Evolutionary conservation across 2,113 vertebrate genomes (phyloP), one percentile per base, ranked within the genome.

Genomic region (Protomyctophum bolini): DNA sequence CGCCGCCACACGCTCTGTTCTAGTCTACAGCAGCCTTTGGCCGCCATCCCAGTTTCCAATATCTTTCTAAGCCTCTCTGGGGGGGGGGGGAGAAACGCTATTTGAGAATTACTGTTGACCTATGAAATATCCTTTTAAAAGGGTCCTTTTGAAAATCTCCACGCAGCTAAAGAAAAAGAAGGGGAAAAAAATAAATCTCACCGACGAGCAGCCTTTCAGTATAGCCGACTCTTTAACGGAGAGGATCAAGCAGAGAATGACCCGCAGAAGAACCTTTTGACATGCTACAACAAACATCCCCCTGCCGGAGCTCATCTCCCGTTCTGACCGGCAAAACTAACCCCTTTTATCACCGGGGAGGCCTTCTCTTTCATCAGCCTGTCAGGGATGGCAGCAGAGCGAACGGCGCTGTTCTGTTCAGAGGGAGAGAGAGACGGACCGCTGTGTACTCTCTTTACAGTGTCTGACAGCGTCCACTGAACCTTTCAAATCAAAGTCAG

Each of bases 231-330:
- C 50, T 61, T 80, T 76, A 4, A 52, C 61, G 78, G 81, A 86
- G 77, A 79, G 84, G 81, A 91, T 88, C 86, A 84, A 73, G 79
- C 15, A 55, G 55, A 84, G 67, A 62, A 10, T 56, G 60, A 72
- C 72, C 75, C 68, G 73, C 7, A 75, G 78, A 21, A 21, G 62
- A 82, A 75, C 72, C 66, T 60, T 60, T 69, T 29, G 33, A 68
- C 65, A 58, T n/a, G 72, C 70, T 66, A 83, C 74, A 77, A 83
- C 74, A 77, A 72, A 74, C 56, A 68, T 50, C 48, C 10, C 10
- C 78, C 64, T 50, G 52, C 29, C 59, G 46, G 59, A 61, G 14
- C 57, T 63, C 66, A 64, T 79, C 62, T 75, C 73, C 69, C 78
- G 76, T 65, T 60, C 67, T 62, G 50, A 66, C 29, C 10, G 58